Evolutionary conservation across 2,888 invertebrate genomes (phyloP), one percentile per base, ranked within the genome.

Genomic region (Acronicta alni): DNA sequence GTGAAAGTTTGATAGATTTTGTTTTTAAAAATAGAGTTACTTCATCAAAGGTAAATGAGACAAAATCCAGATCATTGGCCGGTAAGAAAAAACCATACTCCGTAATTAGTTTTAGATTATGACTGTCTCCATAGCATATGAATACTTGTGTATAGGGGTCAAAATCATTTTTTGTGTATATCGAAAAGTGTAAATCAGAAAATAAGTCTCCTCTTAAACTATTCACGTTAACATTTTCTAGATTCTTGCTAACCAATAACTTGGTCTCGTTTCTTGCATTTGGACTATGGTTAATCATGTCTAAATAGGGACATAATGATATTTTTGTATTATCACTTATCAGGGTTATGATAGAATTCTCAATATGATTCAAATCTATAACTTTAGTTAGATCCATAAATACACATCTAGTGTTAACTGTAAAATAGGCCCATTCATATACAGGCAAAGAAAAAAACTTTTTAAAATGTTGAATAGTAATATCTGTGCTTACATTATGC

Each of bases 81-180:
- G 96, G 95, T 63, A 97, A 87, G 77, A 96, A 96, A 87, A 99
- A 99, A 0, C 99, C 99, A 92, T 99, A 99, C 80, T 99, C 98
- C 0, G 96, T 93, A 32, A 97, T 95, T n/a, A 99, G 91, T 85
- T 97, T 97, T 0, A 95, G 87, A 90, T 97, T 99, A 76, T 96
- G 95, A 84, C 98, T 97, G 38, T 96, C 94, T 0, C 98, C 99
- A 84, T 99, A 99, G 76, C 97, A 97, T 76, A 99, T 98, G 85
- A 97, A 98, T 54, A 98, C 96, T 93, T 99, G 97, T 37, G 96
- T 92, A 84, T 96, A 95, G 56, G 95, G 95, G 51, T 94, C 88
- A 83, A 96, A 96, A 81, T 87, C 72, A 82, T 91, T 93, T 75
- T 93, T 92, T 26, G 94, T 93, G 67, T 87, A 93, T 75, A 94